A percentile compares a stretch with the other conserved stretches of the same genome.
Conservation (phyloP, 2,797 vertebrate species). For the Muscicapa striata region DNA sequence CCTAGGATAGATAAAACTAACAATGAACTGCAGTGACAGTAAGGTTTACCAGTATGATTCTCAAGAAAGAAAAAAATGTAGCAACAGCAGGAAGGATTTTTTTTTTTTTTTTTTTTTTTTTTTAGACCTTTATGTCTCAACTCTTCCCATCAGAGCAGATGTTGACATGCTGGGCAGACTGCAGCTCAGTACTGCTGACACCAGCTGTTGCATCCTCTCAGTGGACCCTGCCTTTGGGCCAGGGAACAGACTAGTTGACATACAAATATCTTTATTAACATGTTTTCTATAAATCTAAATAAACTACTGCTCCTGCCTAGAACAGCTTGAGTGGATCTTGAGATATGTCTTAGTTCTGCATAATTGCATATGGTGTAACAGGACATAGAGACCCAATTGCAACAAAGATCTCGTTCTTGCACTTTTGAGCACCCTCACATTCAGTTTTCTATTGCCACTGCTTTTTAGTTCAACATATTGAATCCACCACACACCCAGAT, state of each 20-base stretch:
- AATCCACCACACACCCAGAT: rapidly evolving
- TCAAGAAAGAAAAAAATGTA: not conserved
- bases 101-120: not conserved
- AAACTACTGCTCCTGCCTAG: not conserved
- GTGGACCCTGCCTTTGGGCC: not conserved
- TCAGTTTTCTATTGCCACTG: not conserved
- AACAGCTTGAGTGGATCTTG: not conserved
- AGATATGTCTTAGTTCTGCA: not conserved
- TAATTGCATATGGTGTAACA: not conserved
- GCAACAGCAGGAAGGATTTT: not conserved
- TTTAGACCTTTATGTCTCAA: not conserved
- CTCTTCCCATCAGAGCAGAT: not conserved
- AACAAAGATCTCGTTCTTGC: not conserved
- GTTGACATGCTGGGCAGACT: not conserved
- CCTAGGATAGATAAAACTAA: not conserved
- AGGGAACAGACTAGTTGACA: not conserved
- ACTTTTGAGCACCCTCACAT: not conserved
- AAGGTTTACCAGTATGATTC: not conserved
- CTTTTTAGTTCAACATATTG: not conserved
- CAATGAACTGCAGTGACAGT: not conserved
- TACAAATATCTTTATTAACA: not conserved
- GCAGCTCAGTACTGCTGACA: not conserved
- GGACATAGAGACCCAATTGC: not conserved
- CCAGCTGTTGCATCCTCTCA: not conserved
- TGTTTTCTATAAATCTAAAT: not conserved